A percentile compares a stretch with the other conserved stretches of the same genome.
phyloP scores from a whole-genome alignment of 2,888 invertebrate genomes.

The Pyralis farinalis region DNA sequence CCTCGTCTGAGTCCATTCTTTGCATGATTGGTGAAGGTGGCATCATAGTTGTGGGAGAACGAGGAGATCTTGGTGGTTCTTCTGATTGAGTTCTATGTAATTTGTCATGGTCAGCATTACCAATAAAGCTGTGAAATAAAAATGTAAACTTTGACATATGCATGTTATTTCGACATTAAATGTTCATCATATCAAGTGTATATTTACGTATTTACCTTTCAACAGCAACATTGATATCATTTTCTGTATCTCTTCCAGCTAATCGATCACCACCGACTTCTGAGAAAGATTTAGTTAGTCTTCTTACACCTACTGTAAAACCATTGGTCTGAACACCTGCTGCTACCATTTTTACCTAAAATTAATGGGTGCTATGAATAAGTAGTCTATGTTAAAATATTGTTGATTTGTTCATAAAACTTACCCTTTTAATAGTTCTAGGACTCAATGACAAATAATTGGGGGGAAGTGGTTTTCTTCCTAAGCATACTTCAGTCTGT shows the following conservation, averaged over 20 bases:
- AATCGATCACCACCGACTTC: slow-evolving; percentile 82
- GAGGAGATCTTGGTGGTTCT: slow-evolving; percentile 89
- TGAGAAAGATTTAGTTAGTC: slow-evolving; percentile 91
- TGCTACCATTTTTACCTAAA: slow-evolving; percentile 91
- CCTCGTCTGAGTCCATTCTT: slow-evolving; percentile 67
- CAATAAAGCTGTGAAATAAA: slow-evolving; percentile 49
- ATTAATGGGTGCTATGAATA: slow-evolving; percentile 2
- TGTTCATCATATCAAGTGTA: too few species aligned
- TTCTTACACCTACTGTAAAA: slow-evolving; percentile 80
- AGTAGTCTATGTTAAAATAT: background rate
- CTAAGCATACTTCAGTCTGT: slow-evolving; percentile 90
- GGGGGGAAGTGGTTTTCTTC: slow-evolving; percentile 86
- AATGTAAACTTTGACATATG: background rate
- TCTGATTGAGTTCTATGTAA: slow-evolving; percentile 92
- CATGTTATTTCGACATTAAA: too few species aligned
- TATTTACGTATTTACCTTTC: slow-evolving; percentile 67
- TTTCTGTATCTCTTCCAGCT: slow-evolving; percentile 49
- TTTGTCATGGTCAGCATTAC: slow-evolving; percentile 84
- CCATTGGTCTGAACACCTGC: slow-evolving; percentile 96
- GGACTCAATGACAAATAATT: slow-evolving; percentile 88
- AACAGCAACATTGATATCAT: slow-evolving; percentile 48
- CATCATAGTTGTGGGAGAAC: slow-evolving; percentile 77
- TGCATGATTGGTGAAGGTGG: slow-evolving; percentile 70
- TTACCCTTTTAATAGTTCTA: slow-evolving; percentile 89
- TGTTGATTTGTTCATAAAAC: slow-evolving; percentile 11